Evolutionary conservation across 1,140 invertebrate genomes (phyloP), one percentile per base, ranked within the genome.

Genomic region (Sarcophaga bullata): DNA sequence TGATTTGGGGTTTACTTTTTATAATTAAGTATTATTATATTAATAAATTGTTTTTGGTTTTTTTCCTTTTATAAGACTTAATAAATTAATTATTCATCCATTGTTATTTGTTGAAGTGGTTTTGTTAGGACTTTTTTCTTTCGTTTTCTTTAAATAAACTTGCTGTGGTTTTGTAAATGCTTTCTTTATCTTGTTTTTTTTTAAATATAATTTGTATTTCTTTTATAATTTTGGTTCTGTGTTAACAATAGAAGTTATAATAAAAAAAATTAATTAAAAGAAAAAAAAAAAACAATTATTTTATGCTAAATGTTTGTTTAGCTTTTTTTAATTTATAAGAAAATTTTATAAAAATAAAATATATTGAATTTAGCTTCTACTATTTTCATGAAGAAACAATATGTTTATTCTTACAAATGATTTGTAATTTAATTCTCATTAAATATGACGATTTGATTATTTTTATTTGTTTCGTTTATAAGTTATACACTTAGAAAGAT

Each of bases 111-210:
- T 78, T 78, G 75, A 78, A 17, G 75, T 78, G 54, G 82, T 82
- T 80, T 68, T 54, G 62, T 78, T 82, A 58, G 19, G 73, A 50
- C 19, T 82, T 50, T 82, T 73, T 50, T 37, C 25, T 37, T 37
- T 37, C 25, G 1, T 37, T 76, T 83, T 58, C 52, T 52, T 75
- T 81, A 81, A 80, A 81, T 54, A 80, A 81, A 80, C 80, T 83
- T 83, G 80, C 82, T 81, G 82, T 83, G 82, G 82, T 83, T 83
- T 83, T 83, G 82, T 83, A 83, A 83, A 83, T 83, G 82, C 73
- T 80, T 83, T 80, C 47, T 75, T 19, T 80, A 72, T 68, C 58
- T 80, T 73, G 62, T 50, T 73, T 50, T 15, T 49, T 50, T 76
- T 50, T 75, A 37, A 80, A 52, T 72, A 15, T 11, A 54, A 76